These are phyloP conservation scores for Coremacera marginata DNA, from an alignment of 2,888 invertebrate species.

Conservation along the genomic window DNA sequence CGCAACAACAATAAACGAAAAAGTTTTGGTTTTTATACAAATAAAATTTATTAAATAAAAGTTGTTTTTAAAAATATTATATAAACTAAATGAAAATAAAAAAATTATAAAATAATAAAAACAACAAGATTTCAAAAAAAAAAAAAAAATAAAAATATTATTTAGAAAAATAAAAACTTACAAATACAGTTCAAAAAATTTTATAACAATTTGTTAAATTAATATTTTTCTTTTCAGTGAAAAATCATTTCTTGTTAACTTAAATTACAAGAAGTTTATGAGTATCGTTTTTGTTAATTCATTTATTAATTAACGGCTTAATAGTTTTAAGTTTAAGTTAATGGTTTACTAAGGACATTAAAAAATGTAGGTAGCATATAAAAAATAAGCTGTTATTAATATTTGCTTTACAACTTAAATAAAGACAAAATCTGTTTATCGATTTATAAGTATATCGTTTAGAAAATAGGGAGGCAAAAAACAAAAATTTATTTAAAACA, in stretches of 20 bases:
- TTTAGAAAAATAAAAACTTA: background rate
- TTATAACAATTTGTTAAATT: background rate
- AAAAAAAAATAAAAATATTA: background rate
- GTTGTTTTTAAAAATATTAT: too few species aligned
- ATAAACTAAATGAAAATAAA: too few species aligned
- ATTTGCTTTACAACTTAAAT: background rate
- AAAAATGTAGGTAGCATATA: background rate
- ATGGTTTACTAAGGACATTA: too few species aligned
- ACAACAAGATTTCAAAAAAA: too few species aligned
- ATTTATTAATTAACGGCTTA: background rate
- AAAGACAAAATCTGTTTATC: too few species aligned
- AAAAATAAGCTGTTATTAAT: background rate
- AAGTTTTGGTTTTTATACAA: too few species aligned
- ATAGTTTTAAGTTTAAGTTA: background rate
- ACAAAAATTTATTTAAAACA: background rate
- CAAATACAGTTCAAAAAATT: background rate
- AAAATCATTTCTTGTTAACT: constrained; percentile 9
- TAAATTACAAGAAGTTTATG: constrained; percentile 55
- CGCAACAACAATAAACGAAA: too few species aligned
- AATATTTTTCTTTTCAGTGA: background rate
- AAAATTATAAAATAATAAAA: too few species aligned
- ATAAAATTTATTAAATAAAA: too few species aligned
- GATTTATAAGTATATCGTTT: too few species aligned
- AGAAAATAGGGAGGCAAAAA: too few species aligned
- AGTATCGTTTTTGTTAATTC: constrained; percentile 64